Evolutionary conservation across 2,113 vertebrate species (phyloP), one percentile per base, ranked within the genome.

Genomic region (Pitta sordida): DNA sequence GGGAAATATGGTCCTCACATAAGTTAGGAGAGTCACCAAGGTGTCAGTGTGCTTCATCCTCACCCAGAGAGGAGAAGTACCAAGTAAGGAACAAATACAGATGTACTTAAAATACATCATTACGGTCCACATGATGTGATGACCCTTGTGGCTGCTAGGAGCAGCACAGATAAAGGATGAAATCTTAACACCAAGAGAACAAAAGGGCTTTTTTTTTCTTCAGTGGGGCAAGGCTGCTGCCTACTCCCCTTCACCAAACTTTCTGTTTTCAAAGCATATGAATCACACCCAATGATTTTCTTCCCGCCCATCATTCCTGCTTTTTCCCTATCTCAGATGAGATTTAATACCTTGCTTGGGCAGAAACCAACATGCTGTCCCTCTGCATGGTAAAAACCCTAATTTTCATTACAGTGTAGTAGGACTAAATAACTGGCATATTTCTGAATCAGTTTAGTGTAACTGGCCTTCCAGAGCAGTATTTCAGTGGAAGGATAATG

Each of bases 381-480:
- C 43, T 52, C 79, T 60, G 44, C 59, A 56, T 6, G 4, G 55
- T 60, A 75, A 83, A 93, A 94, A 67, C 1, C 10, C 75, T 91
- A 63, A 94, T 96, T 95, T 94, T 93, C 91, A 86, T 68, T 30
- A 95, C 84, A 93, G 67, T 43, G 43, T 80, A 90, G 79, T 94
- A 91, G 90, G 90, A 96, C n/a, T n/a, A n/a, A 95, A 95, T 95
- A 86, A 92, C 68, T 91, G 64, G 79, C 91, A 95, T 94, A 94
- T 81, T 96, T 96, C 82, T 86, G 90, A 95, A 93, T 91, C 96
- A 88, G 67, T 95, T 94, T 60, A 91, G 85, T 90, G 82, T 90
- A 94, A 80, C 68, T 88, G 75, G 87, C 26, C 82, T 77, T 95
- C 92, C 52, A 86, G 68, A 93, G 79, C 87, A 94, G 6, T 90